phyloP scores from a whole-genome alignment of 1,140 invertebrate genomes.

The Aphelenchoides avenae region DNA sequence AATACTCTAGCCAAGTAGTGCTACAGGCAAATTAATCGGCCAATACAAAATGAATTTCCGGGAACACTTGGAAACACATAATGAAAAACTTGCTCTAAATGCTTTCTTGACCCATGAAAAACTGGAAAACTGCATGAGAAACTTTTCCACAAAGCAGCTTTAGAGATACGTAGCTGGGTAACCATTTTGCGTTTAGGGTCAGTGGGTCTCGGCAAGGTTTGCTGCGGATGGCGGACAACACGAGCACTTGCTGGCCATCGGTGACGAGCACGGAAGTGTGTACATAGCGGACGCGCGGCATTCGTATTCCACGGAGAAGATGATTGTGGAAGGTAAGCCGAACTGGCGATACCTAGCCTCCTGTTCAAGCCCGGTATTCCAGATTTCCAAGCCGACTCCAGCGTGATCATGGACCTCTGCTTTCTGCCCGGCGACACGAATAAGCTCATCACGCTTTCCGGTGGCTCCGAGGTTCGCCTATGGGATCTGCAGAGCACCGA shows the following conservation, averaged over 20 bases:
- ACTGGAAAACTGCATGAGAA: no score
- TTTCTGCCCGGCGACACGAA: constrained; percentile 14
- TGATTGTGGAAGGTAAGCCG: constrained; percentile 13
- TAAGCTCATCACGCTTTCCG: constrained; percentile 18
- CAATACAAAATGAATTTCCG: not conserved
- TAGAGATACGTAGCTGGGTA: not conserved
- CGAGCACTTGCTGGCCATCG: constrained; percentile 24
- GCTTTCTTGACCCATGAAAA: no score
- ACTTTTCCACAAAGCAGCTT: constrained; percentile 1
- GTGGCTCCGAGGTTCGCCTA: constrained; percentile 5
- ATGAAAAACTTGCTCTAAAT: no score
- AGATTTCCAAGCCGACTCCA: constrained; percentile 16
- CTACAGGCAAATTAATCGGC: no score
- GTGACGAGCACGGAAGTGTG: constrained; percentile 18
- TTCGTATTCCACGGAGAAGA: constrained; percentile 1
- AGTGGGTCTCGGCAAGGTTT: constrained; percentile 27
- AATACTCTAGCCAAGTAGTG: no score
- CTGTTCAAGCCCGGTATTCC: constrained; percentile 8
- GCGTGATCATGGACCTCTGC: constrained; percentile 28
- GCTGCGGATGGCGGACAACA: constrained; percentile 16
- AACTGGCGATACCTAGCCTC: constrained; percentile 6
- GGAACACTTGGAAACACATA: no score
- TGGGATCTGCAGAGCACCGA: constrained; percentile 23
- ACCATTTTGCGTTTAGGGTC: constrained; percentile 6
- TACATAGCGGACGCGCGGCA: constrained; percentile 6